Conservation (phyloP, 2,113 vertebrate species). For the Ptyas mucosa region DNA sequence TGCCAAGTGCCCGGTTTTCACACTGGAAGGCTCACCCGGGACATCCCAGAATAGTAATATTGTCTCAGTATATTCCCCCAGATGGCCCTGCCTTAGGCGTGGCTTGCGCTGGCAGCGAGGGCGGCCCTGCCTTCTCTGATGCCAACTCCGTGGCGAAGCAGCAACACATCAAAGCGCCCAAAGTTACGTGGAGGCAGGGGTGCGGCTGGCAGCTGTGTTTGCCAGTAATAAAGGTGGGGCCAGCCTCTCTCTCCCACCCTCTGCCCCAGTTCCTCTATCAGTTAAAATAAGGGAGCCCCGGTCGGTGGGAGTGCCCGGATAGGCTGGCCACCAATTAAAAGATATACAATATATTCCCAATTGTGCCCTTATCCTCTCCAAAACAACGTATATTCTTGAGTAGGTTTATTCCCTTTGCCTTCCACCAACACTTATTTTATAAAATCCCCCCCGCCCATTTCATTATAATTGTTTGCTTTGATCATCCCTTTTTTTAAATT, state of each 20-base stretch:
- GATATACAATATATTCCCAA: no score
- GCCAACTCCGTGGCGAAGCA: background rate
- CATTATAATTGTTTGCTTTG: no score
- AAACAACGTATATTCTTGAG: no score
- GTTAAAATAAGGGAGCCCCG: background rate
- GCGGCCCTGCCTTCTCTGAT: background rate
- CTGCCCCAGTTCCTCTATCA: background rate
- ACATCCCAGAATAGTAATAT: constrained; percentile 21
- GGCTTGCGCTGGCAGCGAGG: background rate
- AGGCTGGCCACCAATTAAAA: no score
- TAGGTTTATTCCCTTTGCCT: no score
- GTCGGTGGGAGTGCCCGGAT: background rate
- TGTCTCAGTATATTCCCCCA: background rate
- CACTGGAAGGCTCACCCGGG: background rate
- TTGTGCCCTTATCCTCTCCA: no score
- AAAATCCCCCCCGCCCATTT: no score
- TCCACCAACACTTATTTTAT: no score
- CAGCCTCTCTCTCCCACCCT: background rate
- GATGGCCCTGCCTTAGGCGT: background rate
- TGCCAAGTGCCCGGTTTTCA: background rate
- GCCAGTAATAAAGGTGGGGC: constrained; percentile 20
- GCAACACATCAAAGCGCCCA: background rate
- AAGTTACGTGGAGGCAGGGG: background rate
- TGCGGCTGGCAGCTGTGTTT: background rate
- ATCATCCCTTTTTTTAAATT: no score